Conservation (phyloP, 2,888 invertebrate species). For the Callyntrura sp. region DNA sequence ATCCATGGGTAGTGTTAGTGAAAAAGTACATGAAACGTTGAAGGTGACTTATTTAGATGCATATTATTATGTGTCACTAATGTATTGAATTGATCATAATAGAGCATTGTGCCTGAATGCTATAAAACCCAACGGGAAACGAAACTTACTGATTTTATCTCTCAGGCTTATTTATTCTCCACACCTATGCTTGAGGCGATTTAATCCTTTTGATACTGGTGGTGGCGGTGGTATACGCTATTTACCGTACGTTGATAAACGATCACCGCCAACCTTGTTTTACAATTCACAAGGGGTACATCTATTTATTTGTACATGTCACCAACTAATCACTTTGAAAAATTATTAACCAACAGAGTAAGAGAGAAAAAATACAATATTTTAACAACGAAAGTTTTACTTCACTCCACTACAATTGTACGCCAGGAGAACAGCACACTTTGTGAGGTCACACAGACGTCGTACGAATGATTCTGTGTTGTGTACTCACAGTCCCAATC, state of each 20-base stretch:
- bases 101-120: neutral
- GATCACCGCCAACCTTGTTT: neutral
- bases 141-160: conserved; percentile 12
- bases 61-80: neutral
- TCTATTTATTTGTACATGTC: neutral
- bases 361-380: no score
- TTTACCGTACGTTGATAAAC: neutral
- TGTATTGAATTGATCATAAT: neutral
- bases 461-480: no score
- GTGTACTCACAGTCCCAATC: no score
- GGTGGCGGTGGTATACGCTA: neutral
- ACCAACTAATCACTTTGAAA: neutral
- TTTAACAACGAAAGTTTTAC: no score
- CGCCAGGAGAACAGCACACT: no score
- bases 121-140: neutral
- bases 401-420: no score
- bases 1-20: neutral
- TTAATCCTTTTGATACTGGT: conserved; percentile 1
- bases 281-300: no score
- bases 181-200: conserved; percentile 38
- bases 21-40: neutral
- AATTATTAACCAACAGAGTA: no score
- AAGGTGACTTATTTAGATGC: no score
- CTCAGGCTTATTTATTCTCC: conserved; percentile 5
- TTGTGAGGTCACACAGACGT: no score